phyloP scores from a whole-genome alignment of 1,140 invertebrate genomes.

The Rhyacophila brunnea region DNA sequence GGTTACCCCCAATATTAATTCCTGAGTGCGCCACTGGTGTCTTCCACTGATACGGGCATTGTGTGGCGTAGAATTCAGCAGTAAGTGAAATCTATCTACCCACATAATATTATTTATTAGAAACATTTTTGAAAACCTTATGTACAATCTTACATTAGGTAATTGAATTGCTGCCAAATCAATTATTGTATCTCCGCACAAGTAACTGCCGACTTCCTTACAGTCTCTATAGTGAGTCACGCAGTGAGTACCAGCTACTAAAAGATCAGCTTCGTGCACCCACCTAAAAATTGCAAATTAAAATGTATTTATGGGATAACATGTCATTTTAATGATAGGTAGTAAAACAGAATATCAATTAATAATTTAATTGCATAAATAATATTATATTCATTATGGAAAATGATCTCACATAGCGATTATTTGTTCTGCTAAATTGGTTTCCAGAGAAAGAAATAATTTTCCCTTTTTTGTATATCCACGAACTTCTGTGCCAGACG shows the following conservation, averaged over 20 bases:
- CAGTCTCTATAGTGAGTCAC: conserved; percentile 85
- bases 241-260: conserved; percentile 77
- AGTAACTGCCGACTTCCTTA: conserved; percentile 75
- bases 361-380: too few relatives aligned
- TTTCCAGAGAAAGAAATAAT: conserved; percentile 31
- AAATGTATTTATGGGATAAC: too few relatives aligned
- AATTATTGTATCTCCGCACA: conserved; percentile 77
- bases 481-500: conserved; percentile 26
- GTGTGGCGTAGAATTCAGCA: too few relatives aligned
- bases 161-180: conserved; percentile 64
- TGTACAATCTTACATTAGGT: conserved; percentile 28
- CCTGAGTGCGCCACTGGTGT: too few relatives aligned
- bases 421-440: conserved; percentile 29
- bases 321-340: not conserved
- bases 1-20: too few relatives aligned
- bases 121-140: too few relatives aligned
- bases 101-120: too few relatives aligned
- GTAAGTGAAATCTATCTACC: too few relatives aligned
- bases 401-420: conserved; percentile 23
- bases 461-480: conserved; percentile 35
- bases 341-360: too few relatives aligned
- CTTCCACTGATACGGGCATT: too few relatives aligned
- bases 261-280: conserved; percentile 76
- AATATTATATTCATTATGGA: not conserved
- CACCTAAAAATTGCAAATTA: conserved; percentile 55